A percentile compares a stretch with the other conserved stretches of the same genome.
phyloP scores from a whole-genome alignment of 2,113 vertebrate genomes.

The Sander vitreus region DNA sequence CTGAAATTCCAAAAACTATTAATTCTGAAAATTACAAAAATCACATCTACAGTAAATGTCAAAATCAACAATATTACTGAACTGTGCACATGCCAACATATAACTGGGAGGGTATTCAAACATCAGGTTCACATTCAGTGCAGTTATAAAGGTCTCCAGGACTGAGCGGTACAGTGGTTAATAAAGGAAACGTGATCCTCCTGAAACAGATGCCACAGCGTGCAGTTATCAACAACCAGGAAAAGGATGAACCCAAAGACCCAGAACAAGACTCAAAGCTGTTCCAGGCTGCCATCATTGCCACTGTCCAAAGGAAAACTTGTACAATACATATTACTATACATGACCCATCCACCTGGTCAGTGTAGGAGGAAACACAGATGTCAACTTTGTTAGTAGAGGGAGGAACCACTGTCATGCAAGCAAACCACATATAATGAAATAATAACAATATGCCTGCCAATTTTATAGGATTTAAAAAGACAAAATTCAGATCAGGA shows the following conservation, averaged over 20 bases:
- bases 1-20: neutral
- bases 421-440: conserved; percentile 50
- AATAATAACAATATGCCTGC: neutral
- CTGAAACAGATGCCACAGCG: conserved; percentile 69
- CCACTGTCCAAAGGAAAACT: conserved; percentile 19
- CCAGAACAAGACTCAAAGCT: conserved; percentile 41
- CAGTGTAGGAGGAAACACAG: conserved; percentile 48
- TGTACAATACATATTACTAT: neutral
- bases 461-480: conserved; percentile 1
- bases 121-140: conserved; percentile 54
- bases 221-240: conserved; percentile 77
- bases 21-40: neutral
- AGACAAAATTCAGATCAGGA: conserved; percentile 14
- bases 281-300: conserved; percentile 12
- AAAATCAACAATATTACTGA: conserved; percentile 5
- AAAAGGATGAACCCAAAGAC: conserved; percentile 41
- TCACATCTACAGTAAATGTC: neutral
- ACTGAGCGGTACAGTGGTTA: conserved; percentile 52
- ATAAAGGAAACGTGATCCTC: conserved; percentile 56
- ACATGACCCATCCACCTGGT: conserved; percentile 62
- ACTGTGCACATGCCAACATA: conserved; percentile 49
- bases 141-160: conserved; percentile 58
- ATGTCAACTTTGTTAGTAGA: conserved; percentile 64
- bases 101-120: conserved; percentile 29
- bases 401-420: conserved; percentile 67